phyloP scores from a whole-genome alignment of 1,140 invertebrate species.

The Drosophila ohnishii region DNA sequence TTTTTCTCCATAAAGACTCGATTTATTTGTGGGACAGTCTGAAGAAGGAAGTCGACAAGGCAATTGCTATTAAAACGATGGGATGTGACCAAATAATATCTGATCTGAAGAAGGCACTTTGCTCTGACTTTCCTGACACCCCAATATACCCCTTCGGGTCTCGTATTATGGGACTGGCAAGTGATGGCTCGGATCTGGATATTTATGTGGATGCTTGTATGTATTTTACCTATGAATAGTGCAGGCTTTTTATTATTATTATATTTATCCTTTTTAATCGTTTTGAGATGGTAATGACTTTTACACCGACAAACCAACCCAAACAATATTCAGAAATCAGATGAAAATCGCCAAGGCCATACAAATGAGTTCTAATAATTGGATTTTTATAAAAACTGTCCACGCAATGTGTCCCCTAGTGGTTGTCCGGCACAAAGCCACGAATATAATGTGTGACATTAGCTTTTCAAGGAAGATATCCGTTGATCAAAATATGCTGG shows the following conservation, averaged over 20 bases:
- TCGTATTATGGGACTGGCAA: constrained; percentile 30
- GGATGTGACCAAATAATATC: background rate
- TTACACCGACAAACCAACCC: background rate
- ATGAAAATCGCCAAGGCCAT: background rate
- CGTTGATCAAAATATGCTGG: constrained; percentile 33
- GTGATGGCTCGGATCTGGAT: constrained; percentile 30
- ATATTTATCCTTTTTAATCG: background rate
- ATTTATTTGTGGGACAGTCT: background rate
- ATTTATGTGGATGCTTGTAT: constrained; percentile 25
- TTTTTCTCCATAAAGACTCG: background rate
- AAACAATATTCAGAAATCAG: background rate
- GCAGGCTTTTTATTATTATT: background rate
- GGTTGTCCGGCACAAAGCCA: background rate
- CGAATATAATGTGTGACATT: constrained; percentile 28
- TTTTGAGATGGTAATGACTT: background rate
- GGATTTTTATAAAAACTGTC: background rate
- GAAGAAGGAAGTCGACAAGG: background rate
- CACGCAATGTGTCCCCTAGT: constrained; percentile 27
- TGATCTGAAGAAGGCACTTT: constrained; percentile 1
- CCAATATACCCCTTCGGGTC: constrained; percentile 27
- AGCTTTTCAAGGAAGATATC: constrained; percentile 7
- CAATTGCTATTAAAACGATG: background rate
- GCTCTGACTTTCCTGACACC: background rate
- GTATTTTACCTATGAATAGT: background rate
- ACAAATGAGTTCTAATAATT: background rate